Evolutionary conservation across 1,140 invertebrate species (phyloP).

Genomic region (Drosophila novamexicana): DNA sequence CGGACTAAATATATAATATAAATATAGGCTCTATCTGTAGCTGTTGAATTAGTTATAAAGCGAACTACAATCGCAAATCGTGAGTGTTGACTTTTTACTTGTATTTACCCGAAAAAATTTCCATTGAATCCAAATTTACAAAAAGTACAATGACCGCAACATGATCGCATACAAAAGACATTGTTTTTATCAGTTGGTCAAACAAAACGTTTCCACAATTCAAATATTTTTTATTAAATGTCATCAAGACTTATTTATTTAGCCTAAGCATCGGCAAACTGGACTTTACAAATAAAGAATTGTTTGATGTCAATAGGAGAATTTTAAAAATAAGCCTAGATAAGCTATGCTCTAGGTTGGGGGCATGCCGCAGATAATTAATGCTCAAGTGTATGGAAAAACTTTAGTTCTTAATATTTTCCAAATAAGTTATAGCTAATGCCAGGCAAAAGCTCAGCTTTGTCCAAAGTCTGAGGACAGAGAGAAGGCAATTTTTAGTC

Average conservation of each 20-base stretch:
- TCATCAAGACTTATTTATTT: slow-evolving; percentile 20
- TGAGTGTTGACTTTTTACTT: neutral
- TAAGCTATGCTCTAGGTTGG: slow-evolving; percentile 11
- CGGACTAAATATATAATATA: no score
- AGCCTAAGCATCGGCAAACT: slow-evolving; percentile 9
- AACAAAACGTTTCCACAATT: slow-evolving; percentile 37
- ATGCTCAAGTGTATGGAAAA: neutral
- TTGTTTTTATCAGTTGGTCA: slow-evolving; percentile 63
- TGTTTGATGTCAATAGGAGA: slow-evolving; percentile 4
- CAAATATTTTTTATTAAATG: slow-evolving; percentile 71
- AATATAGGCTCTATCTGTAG: no score
- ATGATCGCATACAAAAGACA: slow-evolving; percentile 34
- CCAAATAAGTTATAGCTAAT: no score
- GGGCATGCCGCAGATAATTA: neutral
- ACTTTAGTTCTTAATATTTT: no score
- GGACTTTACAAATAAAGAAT: no score
- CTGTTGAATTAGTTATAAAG: no score
- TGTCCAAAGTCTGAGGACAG: neutral
- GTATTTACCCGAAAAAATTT: slow-evolving; percentile 36
- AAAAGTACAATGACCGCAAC: slow-evolving; percentile 65
- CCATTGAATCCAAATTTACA: slow-evolving; percentile 35
- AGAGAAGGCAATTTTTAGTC: slow-evolving; percentile 16
- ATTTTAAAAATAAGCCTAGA: slow-evolving; percentile 27
- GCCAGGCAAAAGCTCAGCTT: neutral
- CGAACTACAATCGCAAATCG: neutral